Evolutionary conservation across 1,140 invertebrate genomes (phyloP).

Genomic region (Diorhabda elongata): DNA sequence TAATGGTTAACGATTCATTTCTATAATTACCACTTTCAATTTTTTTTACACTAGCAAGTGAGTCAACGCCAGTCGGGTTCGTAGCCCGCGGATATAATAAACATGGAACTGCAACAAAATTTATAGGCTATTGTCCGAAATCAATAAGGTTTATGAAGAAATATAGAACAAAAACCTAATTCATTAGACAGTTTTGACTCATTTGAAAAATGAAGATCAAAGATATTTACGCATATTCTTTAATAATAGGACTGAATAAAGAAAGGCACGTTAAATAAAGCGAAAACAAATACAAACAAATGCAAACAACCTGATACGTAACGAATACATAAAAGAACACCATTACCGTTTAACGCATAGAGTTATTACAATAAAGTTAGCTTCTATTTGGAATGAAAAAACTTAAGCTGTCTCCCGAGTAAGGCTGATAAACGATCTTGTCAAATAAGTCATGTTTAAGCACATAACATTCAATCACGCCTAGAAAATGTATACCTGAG

Average conservation of each 20-base stretch:
- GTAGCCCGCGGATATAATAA: not conserved
- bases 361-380: not conserved
- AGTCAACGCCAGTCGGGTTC: not conserved
- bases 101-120: not conserved
- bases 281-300: too few species aligned
- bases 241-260: too few species aligned
- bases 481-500: not conserved
- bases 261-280: too few species aligned
- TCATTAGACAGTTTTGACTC: too few species aligned
- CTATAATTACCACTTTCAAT: conserved; percentile 11
- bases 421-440: not conserved
- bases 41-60: not conserved
- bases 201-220: too few species aligned
- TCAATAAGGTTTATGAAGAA: too few species aligned
- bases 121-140: too few species aligned
- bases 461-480: not conserved
- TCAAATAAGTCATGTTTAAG: not conserved
- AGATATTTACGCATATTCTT: too few species aligned
- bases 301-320: too few species aligned
- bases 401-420: not conserved
- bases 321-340: not conserved
- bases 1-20: conserved; percentile 7
- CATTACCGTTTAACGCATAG: not conserved
- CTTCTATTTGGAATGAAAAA: not conserved
- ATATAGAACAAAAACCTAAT: too few species aligned